These are phyloP conservation scores for Dendrocincla fuliginosa DNA, from an alignment of 2,797 vertebrate species.

Conservation along the genomic window DNA sequence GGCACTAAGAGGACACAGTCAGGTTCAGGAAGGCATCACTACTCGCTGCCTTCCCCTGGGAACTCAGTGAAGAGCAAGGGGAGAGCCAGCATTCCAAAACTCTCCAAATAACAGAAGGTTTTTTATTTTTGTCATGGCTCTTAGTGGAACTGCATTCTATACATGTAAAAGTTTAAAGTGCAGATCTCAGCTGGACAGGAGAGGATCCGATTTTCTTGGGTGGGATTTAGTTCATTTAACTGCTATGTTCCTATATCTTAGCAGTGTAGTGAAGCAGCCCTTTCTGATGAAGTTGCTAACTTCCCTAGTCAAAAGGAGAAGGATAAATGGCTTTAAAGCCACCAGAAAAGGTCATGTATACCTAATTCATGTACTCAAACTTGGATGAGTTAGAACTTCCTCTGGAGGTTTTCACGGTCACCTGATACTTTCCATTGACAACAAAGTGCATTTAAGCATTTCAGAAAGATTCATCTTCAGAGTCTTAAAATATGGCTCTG, in stretches of 20 bases:
- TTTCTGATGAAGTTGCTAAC: not conserved
- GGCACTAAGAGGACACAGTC: not conserved
- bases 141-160: not conserved
- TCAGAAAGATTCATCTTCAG: not conserved
- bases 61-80: rapidly evolving
- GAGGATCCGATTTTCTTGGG: not conserved
- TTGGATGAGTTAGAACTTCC: not conserved
- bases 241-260: not conserved
- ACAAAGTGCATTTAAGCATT: not conserved
- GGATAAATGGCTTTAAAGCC: not conserved
- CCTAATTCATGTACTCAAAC: not conserved
- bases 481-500: not conserved
- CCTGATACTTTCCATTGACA: not conserved
- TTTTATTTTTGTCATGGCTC: not conserved
- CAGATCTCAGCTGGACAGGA: not conserved
- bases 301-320: not conserved
- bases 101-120: not conserved
- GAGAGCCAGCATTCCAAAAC: not conserved
- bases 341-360: not conserved
- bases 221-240: not conserved
- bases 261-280: not conserved
- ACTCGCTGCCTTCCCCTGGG: not conserved
- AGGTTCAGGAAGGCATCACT: not conserved
- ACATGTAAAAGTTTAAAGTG: not conserved
- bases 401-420: not conserved